Base-by-base conservation (phyloP, 2,797 vertebrate species). In the Pteronotus mesoamericanus region DNA sequence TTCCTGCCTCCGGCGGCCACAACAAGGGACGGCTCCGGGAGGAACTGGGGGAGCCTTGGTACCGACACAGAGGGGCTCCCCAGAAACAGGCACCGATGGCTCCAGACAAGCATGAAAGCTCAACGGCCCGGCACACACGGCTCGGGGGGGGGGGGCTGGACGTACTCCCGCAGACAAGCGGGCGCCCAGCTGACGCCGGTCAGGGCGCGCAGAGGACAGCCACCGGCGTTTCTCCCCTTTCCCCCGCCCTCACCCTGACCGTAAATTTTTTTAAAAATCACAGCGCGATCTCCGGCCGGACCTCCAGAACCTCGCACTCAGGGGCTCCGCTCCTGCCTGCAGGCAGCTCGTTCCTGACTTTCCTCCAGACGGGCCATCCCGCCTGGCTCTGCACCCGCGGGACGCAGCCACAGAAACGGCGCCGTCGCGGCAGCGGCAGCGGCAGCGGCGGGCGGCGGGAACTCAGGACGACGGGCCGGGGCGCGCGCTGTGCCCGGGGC, bases 351-450 rank as follows among this genome's bases (percentile, higher is more conserved):
- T 34, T 57, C 69, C 39, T 26, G 34, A 53, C 32, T 44, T 9
- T 24, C 39, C 24, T 18, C 4, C 3, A 19, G 42, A n/a, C 4
- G 10, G 6, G 22, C n/a, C 3, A 1, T 6, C 42, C 37, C n/a
- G 46, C 48, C 29, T 21, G 10, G 37, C 66, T 22, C 68, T 2
- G 55, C 48, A 0, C 0, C 2, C 0, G 16, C 64, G 46, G 12
- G 5, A 22, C 3, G 66, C 14, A 16, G 53, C 7, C 19, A 57
- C 3, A 10, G 55, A 24, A 57, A 57, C 9, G 22, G 55, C 6
- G 55, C 55, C 22, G 8, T 24, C 2, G 55, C 53, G 10, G 9
- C 55, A 9, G 55, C 9, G 22, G 22, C 55, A 39, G 66, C 34
- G 57, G 57, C 21, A 24, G 53, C 6, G n/a, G 5, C 9, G 32